Conservation (phyloP, 2,888 invertebrate genomes). For the Sphaerophoria rueppellii region DNA sequence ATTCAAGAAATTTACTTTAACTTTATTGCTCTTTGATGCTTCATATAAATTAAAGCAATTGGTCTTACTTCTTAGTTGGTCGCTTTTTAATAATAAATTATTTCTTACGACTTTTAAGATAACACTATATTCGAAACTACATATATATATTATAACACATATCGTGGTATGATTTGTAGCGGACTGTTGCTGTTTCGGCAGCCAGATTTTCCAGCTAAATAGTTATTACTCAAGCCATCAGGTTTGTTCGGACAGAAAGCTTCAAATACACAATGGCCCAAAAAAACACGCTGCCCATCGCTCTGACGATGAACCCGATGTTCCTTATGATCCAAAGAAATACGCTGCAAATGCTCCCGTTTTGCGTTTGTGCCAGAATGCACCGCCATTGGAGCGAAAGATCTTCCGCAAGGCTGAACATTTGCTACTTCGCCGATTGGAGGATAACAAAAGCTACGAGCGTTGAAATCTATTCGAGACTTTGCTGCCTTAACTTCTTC, state of each 20-base stretch:
- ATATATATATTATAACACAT: no score
- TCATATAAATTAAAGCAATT: no score
- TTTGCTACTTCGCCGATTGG: slow-evolving; percentile 71
- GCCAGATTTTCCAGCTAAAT: no score
- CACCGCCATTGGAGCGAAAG: slow-evolving; percentile 75
- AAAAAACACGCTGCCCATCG: slow-evolving; percentile 24
- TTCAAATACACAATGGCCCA: slow-evolving; percentile 60
- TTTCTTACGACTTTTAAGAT: no score
- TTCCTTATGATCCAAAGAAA: slow-evolving; percentile 75
- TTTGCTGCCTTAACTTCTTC: background rate
- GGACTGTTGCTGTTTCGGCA: no score
- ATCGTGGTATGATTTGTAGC: no score
- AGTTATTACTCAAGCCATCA: no score
- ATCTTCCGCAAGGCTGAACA: slow-evolving; percentile 75
- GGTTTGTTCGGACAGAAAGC: slow-evolving; percentile 74
- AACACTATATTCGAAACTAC: no score
- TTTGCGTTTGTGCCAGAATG: slow-evolving; percentile 74
- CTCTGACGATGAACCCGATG: slow-evolving; percentile 75
- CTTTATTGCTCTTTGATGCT: no score
- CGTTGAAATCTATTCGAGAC: background rate
- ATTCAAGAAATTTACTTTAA: no score
- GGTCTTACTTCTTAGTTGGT: no score
- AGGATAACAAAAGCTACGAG: background rate
- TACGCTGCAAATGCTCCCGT: slow-evolving; percentile 74
- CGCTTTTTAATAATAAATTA: no score